Percentiles rank a stretch among this genome's conserved stretches.
Evolutionary conservation across 2,888 invertebrate species (phyloP).

Genomic region (Caenorhabditis sp.): DNA sequence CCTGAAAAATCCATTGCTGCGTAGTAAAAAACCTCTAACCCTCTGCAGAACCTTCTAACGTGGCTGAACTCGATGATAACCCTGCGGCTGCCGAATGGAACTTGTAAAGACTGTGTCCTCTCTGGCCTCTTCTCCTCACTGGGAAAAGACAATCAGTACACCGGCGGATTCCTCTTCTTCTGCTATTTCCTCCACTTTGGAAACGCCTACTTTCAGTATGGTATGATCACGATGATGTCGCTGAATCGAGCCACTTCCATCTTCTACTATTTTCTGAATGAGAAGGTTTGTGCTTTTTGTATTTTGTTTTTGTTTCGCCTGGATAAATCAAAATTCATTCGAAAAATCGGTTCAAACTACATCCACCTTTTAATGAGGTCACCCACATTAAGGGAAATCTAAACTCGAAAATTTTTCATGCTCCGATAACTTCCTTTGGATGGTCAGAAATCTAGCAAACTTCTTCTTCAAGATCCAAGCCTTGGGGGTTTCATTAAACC

Average conservation of each 20-base stretch:
- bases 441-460: too few species aligned
- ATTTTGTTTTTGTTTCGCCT: too few species aligned
- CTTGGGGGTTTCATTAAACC: too few species aligned
- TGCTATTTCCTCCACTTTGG: slow-evolving; percentile 52
- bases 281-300: slow-evolving; percentile 34
- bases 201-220: slow-evolving; percentile 53
- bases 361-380: too few species aligned
- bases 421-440: too few species aligned
- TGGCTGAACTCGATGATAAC: slow-evolving; percentile 53
- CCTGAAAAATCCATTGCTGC: background rate
- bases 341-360: too few species aligned
- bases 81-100: slow-evolving; percentile 50
- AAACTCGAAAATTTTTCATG: too few species aligned
- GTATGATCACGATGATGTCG: slow-evolving; percentile 46
- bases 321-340: too few species aligned
- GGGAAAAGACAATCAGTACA: slow-evolving; percentile 32
- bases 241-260: slow-evolving; percentile 36
- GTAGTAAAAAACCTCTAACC: background rate
- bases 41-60: slow-evolving; percentile 39
- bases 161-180: slow-evolving; percentile 21
- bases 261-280: slow-evolving; percentile 46
- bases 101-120: slow-evolving; percentile 33
- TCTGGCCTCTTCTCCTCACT: slow-evolving; percentile 7
- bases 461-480: too few species aligned
- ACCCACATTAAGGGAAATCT: too few species aligned